A percentile compares a stretch with the other conserved stretches of the same genome.
Evolutionary conservation across 2,888 invertebrate species (phyloP).

Genomic region (Muschampia plurimacula): DNA sequence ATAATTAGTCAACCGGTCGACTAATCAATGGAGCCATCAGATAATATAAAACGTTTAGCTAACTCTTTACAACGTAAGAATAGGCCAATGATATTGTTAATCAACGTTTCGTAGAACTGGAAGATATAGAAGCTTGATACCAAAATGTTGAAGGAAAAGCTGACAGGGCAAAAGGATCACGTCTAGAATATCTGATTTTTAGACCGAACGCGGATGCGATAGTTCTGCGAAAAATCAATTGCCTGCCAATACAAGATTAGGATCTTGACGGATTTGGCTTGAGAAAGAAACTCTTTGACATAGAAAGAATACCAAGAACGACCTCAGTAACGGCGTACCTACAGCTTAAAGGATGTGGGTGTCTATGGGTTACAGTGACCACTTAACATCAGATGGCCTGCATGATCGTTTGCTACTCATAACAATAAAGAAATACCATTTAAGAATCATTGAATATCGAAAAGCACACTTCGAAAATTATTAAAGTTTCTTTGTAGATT

Average conservation of each 20-base stretch:
- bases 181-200: conserved; percentile 34
- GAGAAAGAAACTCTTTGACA: conserved; percentile 30
- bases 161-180: conserved; percentile 13
- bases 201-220: conserved; percentile 27
- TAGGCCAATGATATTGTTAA: conserved; percentile 32
- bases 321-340: neutral
- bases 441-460: too few species aligned
- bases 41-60: conserved; percentile 55
- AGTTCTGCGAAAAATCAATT: conserved; percentile 35
- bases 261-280: conserved; percentile 33
- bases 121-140: neutral
- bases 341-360: too few species aligned
- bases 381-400: too few species aligned
- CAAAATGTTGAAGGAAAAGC: conserved; percentile 4
- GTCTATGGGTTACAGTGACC: too few species aligned
- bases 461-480: too few species aligned
- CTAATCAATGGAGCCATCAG: conserved; percentile 66
- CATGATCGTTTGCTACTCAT: too few species aligned
- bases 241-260: conserved; percentile 36
- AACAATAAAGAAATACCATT: too few species aligned
- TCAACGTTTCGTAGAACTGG: neutral
- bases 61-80: conserved; percentile 29
- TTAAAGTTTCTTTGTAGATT: too few species aligned
- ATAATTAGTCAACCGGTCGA: conserved; percentile 66
- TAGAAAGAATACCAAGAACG: conserved; percentile 4